Evolutionary conservation across 2,113 vertebrate species (phyloP), one percentile per base, ranked within the genome.

Genomic region (Stigmatopora argus): DNA sequence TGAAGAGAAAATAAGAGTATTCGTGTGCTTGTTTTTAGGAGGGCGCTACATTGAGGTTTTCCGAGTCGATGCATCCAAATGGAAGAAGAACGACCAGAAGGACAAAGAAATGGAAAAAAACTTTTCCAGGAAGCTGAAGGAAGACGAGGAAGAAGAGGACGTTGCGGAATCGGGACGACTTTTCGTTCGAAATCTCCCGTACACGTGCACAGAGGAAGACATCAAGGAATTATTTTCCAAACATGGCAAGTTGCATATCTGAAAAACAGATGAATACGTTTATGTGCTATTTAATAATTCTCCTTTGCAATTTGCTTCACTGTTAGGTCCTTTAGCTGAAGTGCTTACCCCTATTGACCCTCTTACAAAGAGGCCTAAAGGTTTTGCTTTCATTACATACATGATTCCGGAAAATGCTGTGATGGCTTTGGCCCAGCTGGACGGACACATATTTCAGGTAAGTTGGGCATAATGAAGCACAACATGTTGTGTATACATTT

Each of bases 371-470:
- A 96, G 89, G 21, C 90, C 95, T n/a, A 98, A 98, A 78, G 96
- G 96, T 9, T 98, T 98, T 64, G 95, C 96, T 26, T 99, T 98
- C 7, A 4, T 98, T 67, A 94, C 94, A 7, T 99, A 94, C 82
- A 94, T 98, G 92, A 94, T 98, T 19, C 94, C 96, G 0, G 96
- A 98, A 84, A 94, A 98, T 0, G 96, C 96, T 0, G 93, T 98
- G 69, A 89, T 90, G 26, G 96, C 96, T 65, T 91, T 94, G 0
- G 83, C 92, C 0, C 90, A 93, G 51, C 77, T 98, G 55, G 97
- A 99, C 0, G 95, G 97, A 17, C 94, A 94, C 34, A 86, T 98
- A 65, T 99, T 98, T 88, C 97, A 99, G 94, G 97, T 99, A 85
- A 0, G 10, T 69, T 74, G 47, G 26, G 66, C 34, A 21, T 18